A percentile compares a stretch with the other conserved stretches of the same genome.
phyloP scores from a whole-genome alignment of 2,888 invertebrate genomes.

The Itoplectis maculator region DNA sequence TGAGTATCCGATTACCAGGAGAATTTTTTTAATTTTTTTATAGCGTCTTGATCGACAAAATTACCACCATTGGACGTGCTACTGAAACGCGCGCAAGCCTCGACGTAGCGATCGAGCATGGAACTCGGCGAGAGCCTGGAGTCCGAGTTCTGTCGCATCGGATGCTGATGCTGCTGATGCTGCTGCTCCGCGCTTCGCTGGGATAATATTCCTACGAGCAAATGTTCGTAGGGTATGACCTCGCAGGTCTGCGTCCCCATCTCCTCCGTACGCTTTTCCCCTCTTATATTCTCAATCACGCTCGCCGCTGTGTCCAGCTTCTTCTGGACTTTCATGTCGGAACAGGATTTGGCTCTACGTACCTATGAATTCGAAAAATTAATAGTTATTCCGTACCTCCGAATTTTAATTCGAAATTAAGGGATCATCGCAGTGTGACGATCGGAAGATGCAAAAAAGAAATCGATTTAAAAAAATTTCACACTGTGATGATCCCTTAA shows the following conservation, averaged over 20 bases:
- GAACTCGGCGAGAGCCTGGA: constrained; percentile 86
- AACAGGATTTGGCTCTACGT: constrained; percentile 89
- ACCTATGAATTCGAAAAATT: constrained; percentile 81
- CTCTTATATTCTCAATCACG: constrained; percentile 65
- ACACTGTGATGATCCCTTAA: no score
- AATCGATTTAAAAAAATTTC: no score
- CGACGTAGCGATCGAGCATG: constrained; percentile 88
- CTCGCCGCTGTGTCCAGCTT: constrained; percentile 67
- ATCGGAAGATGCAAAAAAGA: no score
- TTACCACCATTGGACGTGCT: constrained; percentile 73
- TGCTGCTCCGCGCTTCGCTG: constrained; percentile 77
- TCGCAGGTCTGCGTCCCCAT: constrained; percentile 89
- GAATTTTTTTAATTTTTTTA: constrained; percentile 10
- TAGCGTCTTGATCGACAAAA: constrained; percentile 15
- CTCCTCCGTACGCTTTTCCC: constrained; percentile 74
- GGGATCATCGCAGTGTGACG: no score
- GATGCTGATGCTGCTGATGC: constrained; percentile 59
- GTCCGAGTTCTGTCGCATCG: constrained; percentile 74
- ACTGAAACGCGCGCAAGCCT: constrained; percentile 79
- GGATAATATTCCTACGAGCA: constrained; percentile 88
- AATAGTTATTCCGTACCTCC: background rate
- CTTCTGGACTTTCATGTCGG: constrained; percentile 86
- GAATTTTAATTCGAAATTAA: no score
- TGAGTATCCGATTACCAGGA: background rate
- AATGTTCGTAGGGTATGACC: constrained; percentile 91